phyloP scores from a whole-genome alignment of 2,888 invertebrate species.

The Rutpela maculata region DNA sequence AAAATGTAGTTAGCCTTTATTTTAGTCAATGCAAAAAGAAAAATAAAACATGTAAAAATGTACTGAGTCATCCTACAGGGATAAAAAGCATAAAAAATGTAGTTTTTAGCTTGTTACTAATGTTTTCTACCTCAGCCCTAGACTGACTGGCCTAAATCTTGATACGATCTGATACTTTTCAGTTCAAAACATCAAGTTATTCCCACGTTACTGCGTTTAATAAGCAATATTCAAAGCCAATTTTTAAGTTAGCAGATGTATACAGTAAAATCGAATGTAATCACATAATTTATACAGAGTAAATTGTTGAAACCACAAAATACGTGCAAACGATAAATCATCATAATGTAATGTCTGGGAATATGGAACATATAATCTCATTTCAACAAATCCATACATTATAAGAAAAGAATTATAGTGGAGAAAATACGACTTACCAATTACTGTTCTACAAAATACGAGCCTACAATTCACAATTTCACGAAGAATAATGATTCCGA shows the following conservation, averaged over 20 bases:
- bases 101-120: too few relatives aligned
- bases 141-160: too few relatives aligned
- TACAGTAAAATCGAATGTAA: background rate
- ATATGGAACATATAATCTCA: slow-evolving; percentile 2
- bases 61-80: too few relatives aligned
- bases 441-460: background rate
- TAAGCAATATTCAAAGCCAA: background rate
- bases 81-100: too few relatives aligned
- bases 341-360: background rate
- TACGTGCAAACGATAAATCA: background rate
- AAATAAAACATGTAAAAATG: too few relatives aligned
- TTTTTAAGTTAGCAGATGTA: background rate
- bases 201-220: background rate
- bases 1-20: too few relatives aligned
- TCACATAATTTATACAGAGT: slow-evolving; percentile 2
- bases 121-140: too few relatives aligned
- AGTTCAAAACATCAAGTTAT: too few relatives aligned
- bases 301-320: background rate
- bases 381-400: slow-evolving; percentile 1
- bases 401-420: background rate
- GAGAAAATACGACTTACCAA: background rate
- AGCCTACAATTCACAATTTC: background rate
- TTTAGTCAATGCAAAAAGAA: too few relatives aligned
- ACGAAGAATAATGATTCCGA: background rate
- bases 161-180: too few relatives aligned